Evolutionary conservation across 1,140 invertebrate species (phyloP), one percentile per base, ranked within the genome.

Genomic region (Penaeus chinensis): DNA sequence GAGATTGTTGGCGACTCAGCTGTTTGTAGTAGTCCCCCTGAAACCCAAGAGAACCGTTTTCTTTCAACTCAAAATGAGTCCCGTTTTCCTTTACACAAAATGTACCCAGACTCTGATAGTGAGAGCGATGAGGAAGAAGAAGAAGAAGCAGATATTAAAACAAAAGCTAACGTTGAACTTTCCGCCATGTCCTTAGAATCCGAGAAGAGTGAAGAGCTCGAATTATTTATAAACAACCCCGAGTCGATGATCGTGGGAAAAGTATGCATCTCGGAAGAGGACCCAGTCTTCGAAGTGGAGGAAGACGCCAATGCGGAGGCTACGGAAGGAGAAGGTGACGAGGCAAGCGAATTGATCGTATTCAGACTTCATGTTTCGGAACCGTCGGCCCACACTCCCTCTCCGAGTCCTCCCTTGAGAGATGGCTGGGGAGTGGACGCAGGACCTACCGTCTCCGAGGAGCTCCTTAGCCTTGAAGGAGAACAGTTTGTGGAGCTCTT

Each of bases 51-150:
- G 19, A 37, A 77, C 18, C 32, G 63, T 54, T 69, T 71, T 71
- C 77, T 80, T 18, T 60, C 84, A 42, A 74, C 37, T 20, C 54
- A 60, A 19, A 83, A 63, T 54, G 20, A 83, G 13, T 54, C 20
- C 19, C 81, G 37, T 54, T 54, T 47, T 66, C 66, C 42, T 22
- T 81, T 87, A 81, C 85, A 87, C 66, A 76, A 82, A 61, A 87
- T 87, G 86, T 87, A 87, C 61, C 86, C 86, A 66, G 86, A 87
- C 60, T 63, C 54, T 66, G 80, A 87, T 24, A 87, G 86, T 54
- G 86, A 87, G 24, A 82, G 80, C 37, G 79, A 62, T 10, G 81
- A 77, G 19, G 62, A 54, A 24, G 54, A 54, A 54, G 54, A 54
- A 54, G 20, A 42, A 32, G 4, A n/a, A 10, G 19, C 7, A 13